Percentiles rank a stretch among this genome's conserved stretches.
Evolutionary conservation across 2,797 vertebrate genomes (phyloP).

Genomic region (Pteropus rufus): DNA sequence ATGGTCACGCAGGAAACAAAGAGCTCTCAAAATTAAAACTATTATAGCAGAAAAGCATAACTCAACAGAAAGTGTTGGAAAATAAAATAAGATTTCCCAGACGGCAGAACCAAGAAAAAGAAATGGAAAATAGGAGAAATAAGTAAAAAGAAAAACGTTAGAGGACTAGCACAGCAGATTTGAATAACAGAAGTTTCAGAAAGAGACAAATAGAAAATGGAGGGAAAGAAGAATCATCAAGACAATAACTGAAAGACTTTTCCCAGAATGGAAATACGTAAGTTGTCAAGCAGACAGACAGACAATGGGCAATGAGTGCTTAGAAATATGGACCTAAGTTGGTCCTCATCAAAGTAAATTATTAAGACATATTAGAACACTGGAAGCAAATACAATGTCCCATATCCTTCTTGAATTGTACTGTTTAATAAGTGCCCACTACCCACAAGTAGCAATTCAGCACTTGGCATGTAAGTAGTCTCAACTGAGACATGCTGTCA

Average conservation of each 20-base stretch:
- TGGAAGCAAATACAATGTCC: neutral
- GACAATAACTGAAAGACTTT: neutral
- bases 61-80: neutral
- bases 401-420: neutral
- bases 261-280: neutral
- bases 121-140: neutral
- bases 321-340: neutral
- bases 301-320: neutral
- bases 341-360: neutral
- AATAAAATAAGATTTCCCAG: neutral
- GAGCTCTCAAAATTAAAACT: neutral
- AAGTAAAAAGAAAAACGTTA: neutral
- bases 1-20: neutral
- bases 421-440: too few relatives aligned
- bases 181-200: neutral
- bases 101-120: neutral
- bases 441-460: rapidly evolving
- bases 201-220: neutral
- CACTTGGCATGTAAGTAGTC: neutral
- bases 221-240: neutral
- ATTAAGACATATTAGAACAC: neutral
- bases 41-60: neutral
- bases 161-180: neutral
- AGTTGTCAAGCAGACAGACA: neutral
- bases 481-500: neutral